phyloP scores from a whole-genome alignment of 2,113 vertebrate genomes.

The Sterna hirundo region DNA sequence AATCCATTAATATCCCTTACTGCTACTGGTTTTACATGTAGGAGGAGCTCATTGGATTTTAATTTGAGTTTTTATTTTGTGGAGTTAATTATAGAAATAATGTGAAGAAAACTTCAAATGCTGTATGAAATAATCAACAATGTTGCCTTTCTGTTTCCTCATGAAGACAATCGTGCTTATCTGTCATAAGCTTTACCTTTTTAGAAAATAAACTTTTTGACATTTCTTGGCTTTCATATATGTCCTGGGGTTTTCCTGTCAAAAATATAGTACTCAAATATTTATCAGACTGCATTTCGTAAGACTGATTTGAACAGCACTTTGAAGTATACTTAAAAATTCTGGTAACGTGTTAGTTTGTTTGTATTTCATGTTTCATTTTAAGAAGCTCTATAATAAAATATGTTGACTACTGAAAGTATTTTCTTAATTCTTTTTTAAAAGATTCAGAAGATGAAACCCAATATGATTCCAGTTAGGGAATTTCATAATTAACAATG shows the following conservation, averaged over 20 bases:
- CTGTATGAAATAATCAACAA: background rate
- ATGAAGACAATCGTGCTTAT: background rate
- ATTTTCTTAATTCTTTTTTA: background rate
- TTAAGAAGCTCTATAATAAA: background rate
- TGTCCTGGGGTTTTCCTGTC: background rate
- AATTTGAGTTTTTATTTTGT: background rate
- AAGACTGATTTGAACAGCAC: background rate
- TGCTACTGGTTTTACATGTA: background rate
- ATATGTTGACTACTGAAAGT: background rate
- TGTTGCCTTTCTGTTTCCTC: background rate
- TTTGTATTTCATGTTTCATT: background rate
- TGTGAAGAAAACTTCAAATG: background rate
- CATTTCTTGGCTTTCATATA: background rate
- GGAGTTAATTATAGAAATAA: background rate
- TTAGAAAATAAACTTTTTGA: background rate
- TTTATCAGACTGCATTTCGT: background rate
- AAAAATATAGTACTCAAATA: background rate
- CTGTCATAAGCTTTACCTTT: background rate
- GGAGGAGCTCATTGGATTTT: background rate
- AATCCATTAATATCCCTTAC: background rate
- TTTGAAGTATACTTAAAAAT: background rate
- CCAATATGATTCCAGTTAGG: background rate
- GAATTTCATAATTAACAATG: background rate
- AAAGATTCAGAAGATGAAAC: background rate
- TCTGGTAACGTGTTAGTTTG: background rate